Evolutionary conservation across 2,888 invertebrate genomes (phyloP), one percentile per base, ranked within the genome.

Genomic region (Standfussiana lucernea): DNA sequence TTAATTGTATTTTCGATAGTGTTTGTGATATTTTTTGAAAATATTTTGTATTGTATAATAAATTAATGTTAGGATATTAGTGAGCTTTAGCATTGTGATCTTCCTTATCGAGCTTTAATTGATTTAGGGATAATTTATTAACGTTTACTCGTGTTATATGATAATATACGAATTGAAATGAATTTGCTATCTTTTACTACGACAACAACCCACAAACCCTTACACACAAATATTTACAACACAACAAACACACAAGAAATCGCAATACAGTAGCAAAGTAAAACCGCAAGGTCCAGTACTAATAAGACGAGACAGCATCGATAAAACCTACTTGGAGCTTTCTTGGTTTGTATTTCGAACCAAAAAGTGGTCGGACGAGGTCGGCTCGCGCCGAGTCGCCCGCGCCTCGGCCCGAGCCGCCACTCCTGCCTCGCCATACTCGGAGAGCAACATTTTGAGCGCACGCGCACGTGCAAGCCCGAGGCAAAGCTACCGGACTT

Each of bases 21-120:
- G 88, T 93, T 96, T 96, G 95, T 96, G 95, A 96, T 96, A 96
- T 85, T 82, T 95, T 93, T 92, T 91, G 84, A 84, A 85, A 89
- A 89, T 85, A 86, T 86, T 79, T 91, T 91, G 93, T 93, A 94
- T 93, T 96, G 94, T 96, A 95, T 94, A 61, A 61, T 61, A 94
- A 93, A 89, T 89, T 93, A 94, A 89, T 86, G 84, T 90, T 94
- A 94, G 92, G 88, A 81, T 85, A 82, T 90, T 91, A 92, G 85
- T 85, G 80, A 89, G 80, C 91, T 93, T 71, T 91, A 88, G 87
- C 71, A 92, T 93, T 95, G 95, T 96, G 95, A 95, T 96, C 90
- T 93, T 93, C 90, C 91, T 93, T 80, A 89, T 90, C 86, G 89
- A 96, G 96, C 96, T 96, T 96, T 96, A 96, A 96, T 95, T 93